A percentile compares a stretch with the other conserved stretches of the same genome.
phyloP scores from a whole-genome alignment of 2,797 vertebrate species.

The Gallinago stenura region DNA sequence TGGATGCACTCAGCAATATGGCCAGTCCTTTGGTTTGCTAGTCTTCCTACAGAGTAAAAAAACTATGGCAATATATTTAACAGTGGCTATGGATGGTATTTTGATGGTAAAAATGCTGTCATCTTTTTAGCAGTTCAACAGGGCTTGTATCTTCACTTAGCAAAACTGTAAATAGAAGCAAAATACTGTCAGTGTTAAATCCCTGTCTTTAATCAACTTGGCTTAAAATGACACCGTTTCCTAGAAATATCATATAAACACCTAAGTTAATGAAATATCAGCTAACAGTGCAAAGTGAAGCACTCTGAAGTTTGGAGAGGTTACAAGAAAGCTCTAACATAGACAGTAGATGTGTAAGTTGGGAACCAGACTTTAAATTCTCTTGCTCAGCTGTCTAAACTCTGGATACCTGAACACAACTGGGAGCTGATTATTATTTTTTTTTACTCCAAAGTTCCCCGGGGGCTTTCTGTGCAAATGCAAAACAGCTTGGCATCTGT shows the following conservation, averaged over 20 bases:
- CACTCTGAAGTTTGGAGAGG: background rate
- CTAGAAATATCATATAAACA: background rate
- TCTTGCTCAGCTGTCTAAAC: background rate
- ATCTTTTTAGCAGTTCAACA: background rate
- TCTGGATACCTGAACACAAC: background rate
- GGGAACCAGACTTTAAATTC: background rate
- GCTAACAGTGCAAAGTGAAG: background rate
- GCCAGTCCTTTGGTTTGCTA: background rate
- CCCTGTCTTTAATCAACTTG: background rate
- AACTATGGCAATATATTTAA: background rate
- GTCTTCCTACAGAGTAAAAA: background rate
- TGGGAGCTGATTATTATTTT: background rate
- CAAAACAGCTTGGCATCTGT: background rate
- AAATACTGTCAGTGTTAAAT: background rate
- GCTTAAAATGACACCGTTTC: constrained; percentile 1
- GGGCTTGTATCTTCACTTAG: background rate
- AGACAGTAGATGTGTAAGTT: background rate
- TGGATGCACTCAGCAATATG: background rate
- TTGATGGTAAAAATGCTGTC: background rate
- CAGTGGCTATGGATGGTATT: background rate
- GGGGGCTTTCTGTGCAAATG: background rate
- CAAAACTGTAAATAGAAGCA: background rate
- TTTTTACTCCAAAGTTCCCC: background rate
- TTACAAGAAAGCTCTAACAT: background rate
- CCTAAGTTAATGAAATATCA: background rate